Evolutionary conservation across 2,797 vertebrate species (phyloP), one percentile per base, ranked within the genome.

Genomic region (Centroberyx gerrardi): DNA sequence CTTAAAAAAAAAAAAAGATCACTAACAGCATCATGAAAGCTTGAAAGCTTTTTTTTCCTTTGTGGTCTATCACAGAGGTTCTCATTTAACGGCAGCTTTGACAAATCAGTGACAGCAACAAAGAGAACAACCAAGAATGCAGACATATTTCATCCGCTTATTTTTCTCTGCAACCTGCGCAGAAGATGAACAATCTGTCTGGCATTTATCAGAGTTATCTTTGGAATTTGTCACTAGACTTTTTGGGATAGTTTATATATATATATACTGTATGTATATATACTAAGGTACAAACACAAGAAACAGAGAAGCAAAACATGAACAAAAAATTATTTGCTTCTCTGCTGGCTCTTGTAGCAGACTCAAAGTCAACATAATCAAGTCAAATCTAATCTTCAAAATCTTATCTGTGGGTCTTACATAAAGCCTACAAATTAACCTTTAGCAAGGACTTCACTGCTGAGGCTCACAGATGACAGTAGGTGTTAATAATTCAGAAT

Each of bases 31-130:
- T 59, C 63, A 61, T 67, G 74, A 78, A 67, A 77, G 64, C 68
- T 58, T 80, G 62, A 87, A 87, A 78, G 85, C 82, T 73, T 82
- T 72, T 79, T 48, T 71, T 63, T 85, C 76, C 79, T 81, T 64
- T 76, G 75, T 58, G 31, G 58, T 87, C 82, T 12, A 28, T 85
- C 68, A 36, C 5, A 51, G 2, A 51, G 5, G 60, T 28, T 68
- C 68, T 60, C 68, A 68, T 79, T 85, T 70, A 63, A 84, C 74
- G 73, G 60, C 0, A 18, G 48, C 48, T n/a, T 18, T 51, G 48
- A 44, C 42, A 4, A 56, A 64, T 58, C 74, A 40, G 60, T 74
- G 74, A 68, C 64, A 74, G 68, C 33, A 22, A 22, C 73, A 69
- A 49, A 68, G 42, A 68, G 46, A 71, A 10, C 15, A 28, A 1